Evolutionary conservation across 1,140 invertebrate genomes (phyloP), one percentile per base, ranked within the genome.

Genomic region (Pseudomyrmex pallidus): DNA sequence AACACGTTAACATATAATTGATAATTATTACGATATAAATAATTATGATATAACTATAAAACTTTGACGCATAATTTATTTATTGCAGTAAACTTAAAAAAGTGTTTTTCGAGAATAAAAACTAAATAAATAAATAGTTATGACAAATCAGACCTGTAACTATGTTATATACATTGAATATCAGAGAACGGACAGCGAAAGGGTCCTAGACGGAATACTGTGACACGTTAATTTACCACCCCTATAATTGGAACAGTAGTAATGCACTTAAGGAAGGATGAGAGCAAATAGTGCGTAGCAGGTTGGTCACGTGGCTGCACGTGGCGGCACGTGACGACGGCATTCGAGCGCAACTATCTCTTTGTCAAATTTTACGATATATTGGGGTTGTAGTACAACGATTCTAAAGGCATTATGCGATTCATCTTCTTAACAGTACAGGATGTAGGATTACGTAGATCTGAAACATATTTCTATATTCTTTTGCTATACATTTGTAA

Each of bases 271-370:
- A 89, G 87, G 83, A 85, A 84, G 80, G 85, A 89, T 85, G 88
- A 87, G 89, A 88, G 90, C 56, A 86, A 89, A 91, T 85, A 77
- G 80, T 67, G 89, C 80, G 87, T 72, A 89, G 88, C 89, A 91
- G 87, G 83, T 92, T 86, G 86, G 89, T 82, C 91, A 88, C 91
- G 90, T 91, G 92, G 72, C 82, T n/a, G 80, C 93, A 92, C 93
- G 93, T 91, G 93, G 82, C 90, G 90, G 85, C 93, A 89, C 93
- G 93, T 92, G 93, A 77, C 88, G 74, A 46, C 85, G 84, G 87
- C 85, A 90, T 87, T 57, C 20, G 64, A 80, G 64, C 66, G 74
- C 85, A 63, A 76, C 76, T 56, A 80, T 72, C 66, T 52, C 66
- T 50, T 66, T 72, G 76, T 72, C 57, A 80, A 80, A 80, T 59